Base-by-base conservation (phyloP, 2,797 vertebrate species). In the Xiphorhynchus erythropygius region DNA sequence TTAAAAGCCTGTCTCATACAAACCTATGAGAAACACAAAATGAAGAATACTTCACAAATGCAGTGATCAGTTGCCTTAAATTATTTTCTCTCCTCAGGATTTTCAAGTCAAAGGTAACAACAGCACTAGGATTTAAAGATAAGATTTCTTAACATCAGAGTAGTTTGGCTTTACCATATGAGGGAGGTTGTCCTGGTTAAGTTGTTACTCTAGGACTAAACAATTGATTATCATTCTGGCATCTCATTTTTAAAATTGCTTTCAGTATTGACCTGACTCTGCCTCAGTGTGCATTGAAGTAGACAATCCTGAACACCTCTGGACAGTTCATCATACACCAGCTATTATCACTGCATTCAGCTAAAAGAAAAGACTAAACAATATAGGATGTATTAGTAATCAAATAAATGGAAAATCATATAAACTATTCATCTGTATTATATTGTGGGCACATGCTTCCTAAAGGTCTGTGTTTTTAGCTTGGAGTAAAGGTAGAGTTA, bases 41-140 rank as follows among this genome's bases (percentile, higher is more conserved):
- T 27, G 19, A 41, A 69, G 1, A 83, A 18, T 47, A 27, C 5
- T 55, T 86, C 7, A 44, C 5, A 44, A 25, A 33, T n/a, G 32
- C 49, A 78, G 27, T 0, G 0, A 50, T 30, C 2, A 0, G 3
- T 69, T 79, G 8, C 30, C 73, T 86, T 15, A 46, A 73, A 42
- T 3, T 0, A 52, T 69, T 87, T 81, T 87, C 1, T 86, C 15
- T 49, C 13, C 32, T 53, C 80, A n/a, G 47, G 8, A 68, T 68
- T 89, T 90, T 77, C 57, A 62, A 74, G 60, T 77, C 30, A 71
- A 63, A 57, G 35, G 50, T 16, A 53, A 80, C 14, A 73, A 28
- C 30, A 84, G 6, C 18, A 30, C 4, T 59, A 19, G 42, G 33
- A 67, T 18, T 53, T 33, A 89, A 84, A 2, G 13, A 67, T 18